Evolutionary conservation across 1,140 invertebrate species (phyloP).

Genomic region (Bombus soroeensis): DNA sequence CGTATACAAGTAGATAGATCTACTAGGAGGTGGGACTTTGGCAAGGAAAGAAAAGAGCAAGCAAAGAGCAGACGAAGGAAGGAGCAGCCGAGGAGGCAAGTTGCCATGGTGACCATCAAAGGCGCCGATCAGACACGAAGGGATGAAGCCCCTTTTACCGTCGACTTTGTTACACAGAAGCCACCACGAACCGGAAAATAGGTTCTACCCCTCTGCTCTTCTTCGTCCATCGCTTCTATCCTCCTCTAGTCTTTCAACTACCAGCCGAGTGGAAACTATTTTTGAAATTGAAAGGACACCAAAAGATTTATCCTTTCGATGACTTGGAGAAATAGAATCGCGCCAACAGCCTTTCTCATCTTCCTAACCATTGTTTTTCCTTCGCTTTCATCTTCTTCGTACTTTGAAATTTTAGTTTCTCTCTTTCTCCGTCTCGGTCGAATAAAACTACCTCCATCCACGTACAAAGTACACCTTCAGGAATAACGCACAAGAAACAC

Average conservation of each 20-base stretch:
- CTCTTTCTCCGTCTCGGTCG: too few relatives aligned
- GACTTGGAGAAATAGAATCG: neutral
- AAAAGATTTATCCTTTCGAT: conserved; percentile 6
- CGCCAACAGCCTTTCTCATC: neutral
- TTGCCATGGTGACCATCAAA: conserved; percentile 77
- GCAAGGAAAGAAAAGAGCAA: neutral
- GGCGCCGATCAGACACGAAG: conserved; percentile 73
- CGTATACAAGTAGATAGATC: neutral
- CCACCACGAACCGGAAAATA: conserved; percentile 69
- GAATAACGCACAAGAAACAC: too few relatives aligned
- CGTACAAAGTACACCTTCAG: too few relatives aligned
- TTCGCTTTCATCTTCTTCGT: neutral
- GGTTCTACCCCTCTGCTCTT: conserved; percentile 50
- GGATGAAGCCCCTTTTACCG: conserved; percentile 65
- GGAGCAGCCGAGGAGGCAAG: conserved; percentile 49
- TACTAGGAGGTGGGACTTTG: neutral
- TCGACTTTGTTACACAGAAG: conserved; percentile 70
- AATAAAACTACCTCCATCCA: too few relatives aligned
- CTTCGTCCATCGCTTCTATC: conserved; percentile 3
- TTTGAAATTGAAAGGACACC: conserved; percentile 56
- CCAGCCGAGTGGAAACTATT: conserved; percentile 50
- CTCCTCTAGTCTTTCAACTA: conserved; percentile 22
- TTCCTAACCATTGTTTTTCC: neutral
- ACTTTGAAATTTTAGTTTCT: neutral
- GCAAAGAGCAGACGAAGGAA: neutral